These are phyloP conservation scores for Porites australiensis DNA, from an alignment of 64 coral and sea anemone species.

Conservation along the genomic window DNA sequence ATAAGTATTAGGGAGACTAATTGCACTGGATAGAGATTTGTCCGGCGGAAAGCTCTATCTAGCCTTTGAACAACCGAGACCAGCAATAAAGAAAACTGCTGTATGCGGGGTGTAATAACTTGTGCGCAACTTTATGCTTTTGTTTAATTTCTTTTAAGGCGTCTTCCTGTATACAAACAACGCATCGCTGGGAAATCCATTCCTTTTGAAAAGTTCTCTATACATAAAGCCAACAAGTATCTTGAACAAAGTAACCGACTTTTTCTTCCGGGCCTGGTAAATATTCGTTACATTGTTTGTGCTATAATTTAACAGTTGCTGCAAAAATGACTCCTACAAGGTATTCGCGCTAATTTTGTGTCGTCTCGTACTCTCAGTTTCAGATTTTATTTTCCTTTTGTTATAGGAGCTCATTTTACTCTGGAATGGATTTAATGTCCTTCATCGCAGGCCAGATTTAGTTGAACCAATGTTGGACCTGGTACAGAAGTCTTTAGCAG, in stretches of 20 bases:
- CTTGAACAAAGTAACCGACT: conserved; percentile 85
- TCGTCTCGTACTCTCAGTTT: background rate
- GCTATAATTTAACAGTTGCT: too few relatives aligned
- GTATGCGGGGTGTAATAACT: too few relatives aligned
- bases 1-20: too few relatives aligned
- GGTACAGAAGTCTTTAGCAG: conserved; percentile 63
- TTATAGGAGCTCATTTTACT: conserved; percentile 87
- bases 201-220: conserved; percentile 94
- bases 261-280: conserved; percentile 92
- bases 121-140: background rate
- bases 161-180: conserved; percentile 87
- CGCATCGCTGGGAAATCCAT: conserved; percentile 97
- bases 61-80: too few relatives aligned
- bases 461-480: conserved; percentile 77
- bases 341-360: background rate
- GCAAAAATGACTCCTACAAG: too few relatives aligned
- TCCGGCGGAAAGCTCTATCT: too few relatives aligned
- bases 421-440: conserved; percentile 96
- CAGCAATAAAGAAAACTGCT: too few relatives aligned
- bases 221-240: conserved; percentile 87
- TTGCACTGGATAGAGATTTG: too few relatives aligned
- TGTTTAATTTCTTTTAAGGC: conserved; percentile 53
- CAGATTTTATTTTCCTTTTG: background rate
- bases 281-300: background rate
- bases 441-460: conserved; percentile 86